phyloP scores from a whole-genome alignment of 2,113 vertebrate species.

The Nibea albiflora region DNA sequence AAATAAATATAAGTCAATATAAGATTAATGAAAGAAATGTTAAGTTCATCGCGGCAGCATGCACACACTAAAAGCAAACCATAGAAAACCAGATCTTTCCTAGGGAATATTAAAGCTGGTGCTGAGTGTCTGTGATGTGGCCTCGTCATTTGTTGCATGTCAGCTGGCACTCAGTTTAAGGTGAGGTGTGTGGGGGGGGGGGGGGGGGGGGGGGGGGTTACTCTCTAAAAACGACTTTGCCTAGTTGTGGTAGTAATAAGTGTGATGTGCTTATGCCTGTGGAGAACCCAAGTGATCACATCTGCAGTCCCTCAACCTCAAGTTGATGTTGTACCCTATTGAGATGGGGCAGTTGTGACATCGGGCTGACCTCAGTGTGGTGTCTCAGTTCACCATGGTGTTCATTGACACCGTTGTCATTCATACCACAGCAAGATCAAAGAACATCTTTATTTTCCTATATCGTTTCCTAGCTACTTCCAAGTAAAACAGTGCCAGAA shows the following conservation, averaged over 20 bases:
- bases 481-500: too few relatives aligned
- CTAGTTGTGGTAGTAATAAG: not conserved
- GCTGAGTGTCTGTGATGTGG: slow-evolving; percentile 45
- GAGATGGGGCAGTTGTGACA: not conserved
- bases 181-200: too few relatives aligned
- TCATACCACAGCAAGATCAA: not conserved
- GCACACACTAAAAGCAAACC: slow-evolving; percentile 14
- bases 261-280: slow-evolving; percentile 24
- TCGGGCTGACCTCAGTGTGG: not conserved
- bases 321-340: slow-evolving; percentile 53
- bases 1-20: not conserved
- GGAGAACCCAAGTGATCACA: slow-evolving; percentile 12
- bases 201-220: not conserved
- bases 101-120: slow-evolving; percentile 39
- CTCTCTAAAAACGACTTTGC: slow-evolving; percentile 33
- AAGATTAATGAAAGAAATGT: not conserved
- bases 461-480: too few relatives aligned
- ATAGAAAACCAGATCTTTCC: slow-evolving; percentile 33
- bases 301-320: slow-evolving; percentile 26
- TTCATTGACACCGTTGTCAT: not conserved
- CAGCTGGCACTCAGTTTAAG: slow-evolving; percentile 58
- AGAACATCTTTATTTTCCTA: too few relatives aligned
- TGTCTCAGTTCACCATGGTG: slow-evolving; percentile 1
- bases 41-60: not conserved
- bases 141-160: slow-evolving; percentile 34